phyloP scores from a whole-genome alignment of 2,888 invertebrate genomes.

The Mythimna impura region DNA sequence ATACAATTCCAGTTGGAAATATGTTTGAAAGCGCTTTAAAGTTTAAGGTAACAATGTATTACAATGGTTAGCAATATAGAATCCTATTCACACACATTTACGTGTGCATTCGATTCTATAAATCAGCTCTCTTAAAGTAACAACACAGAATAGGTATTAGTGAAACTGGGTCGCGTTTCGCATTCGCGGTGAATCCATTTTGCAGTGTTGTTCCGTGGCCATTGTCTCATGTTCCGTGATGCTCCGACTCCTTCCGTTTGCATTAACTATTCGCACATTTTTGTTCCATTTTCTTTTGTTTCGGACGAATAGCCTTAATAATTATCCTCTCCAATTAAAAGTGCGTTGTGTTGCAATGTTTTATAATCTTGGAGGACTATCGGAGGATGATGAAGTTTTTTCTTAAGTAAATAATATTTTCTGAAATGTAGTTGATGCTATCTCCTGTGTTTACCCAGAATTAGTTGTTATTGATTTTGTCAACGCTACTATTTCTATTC shows the following conservation, averaged over 20 bases:
- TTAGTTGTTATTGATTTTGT: no score
- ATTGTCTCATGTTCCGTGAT: conserved; percentile 73
- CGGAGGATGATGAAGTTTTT: neutral
- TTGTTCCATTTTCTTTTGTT: conserved; percentile 60
- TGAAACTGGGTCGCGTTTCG: conserved; percentile 79
- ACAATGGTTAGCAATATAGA: conserved; percentile 19
- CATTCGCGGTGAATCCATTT: conserved; percentile 79
- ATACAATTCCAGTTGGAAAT: conserved; percentile 29
- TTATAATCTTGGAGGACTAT: neutral
- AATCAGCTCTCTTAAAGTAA: conserved; percentile 64
- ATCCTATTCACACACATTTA: conserved; percentile 49
- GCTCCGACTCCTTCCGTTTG: conserved; percentile 72
- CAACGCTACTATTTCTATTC: no score
- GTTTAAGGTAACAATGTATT: conserved; percentile 34
- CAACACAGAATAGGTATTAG: conserved; percentile 68
- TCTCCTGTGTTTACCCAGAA: no score
- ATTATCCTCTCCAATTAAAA: conserved; percentile 47
- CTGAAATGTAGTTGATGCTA: no score
- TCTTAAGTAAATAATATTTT: no score
- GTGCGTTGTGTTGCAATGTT: conserved; percentile 30
- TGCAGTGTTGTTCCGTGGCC: conserved; percentile 66
- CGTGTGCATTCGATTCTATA: conserved; percentile 58
- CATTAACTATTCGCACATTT: conserved; percentile 67
- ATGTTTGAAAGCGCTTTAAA: conserved; percentile 27
- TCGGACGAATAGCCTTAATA: conserved; percentile 41